These are phyloP conservation scores for Bostrychus sinensis DNA, from an alignment of 2,113 vertebrate genomes.

Conservation along the genomic window DNA sequence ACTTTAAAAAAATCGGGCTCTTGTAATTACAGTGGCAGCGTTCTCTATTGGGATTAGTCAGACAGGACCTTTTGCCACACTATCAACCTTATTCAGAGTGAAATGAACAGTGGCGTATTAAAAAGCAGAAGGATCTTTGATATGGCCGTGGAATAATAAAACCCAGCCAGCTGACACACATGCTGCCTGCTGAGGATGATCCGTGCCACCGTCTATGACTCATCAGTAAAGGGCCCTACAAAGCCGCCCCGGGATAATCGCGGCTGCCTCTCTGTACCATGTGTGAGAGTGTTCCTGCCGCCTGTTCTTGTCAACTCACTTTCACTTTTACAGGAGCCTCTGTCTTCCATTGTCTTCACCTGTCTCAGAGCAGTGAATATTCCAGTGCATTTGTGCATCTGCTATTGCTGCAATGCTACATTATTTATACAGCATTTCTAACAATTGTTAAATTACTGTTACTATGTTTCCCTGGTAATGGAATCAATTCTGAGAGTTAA, in stretches of 20 bases:
- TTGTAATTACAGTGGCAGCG: constrained; percentile 56
- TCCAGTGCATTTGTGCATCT: neutral
- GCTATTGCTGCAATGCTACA: neutral
- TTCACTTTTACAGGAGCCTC: neutral
- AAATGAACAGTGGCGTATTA: constrained; percentile 37
- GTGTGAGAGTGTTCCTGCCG: constrained; percentile 2
- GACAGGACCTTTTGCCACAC: constrained; percentile 36
- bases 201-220: constrained; percentile 43
- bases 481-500: no score
- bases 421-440: no score
- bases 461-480: no score
- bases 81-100: constrained; percentile 18
- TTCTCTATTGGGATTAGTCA: constrained; percentile 43
- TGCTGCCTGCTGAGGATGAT: constrained; percentile 16
- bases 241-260: constrained; percentile 35
- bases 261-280: neutral
- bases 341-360: neutral
- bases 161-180: constrained; percentile 1
- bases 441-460: no score
- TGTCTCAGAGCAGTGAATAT: neutral
- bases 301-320: neutral
- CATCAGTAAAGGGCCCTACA: constrained; percentile 41
- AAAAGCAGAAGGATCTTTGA: constrained; percentile 33
- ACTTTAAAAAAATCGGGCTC: constrained; percentile 27
- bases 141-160: constrained; percentile 30